Evolutionary conservation across 2,888 invertebrate genomes (phyloP).

Genomic region (Andrena bucephala): DNA sequence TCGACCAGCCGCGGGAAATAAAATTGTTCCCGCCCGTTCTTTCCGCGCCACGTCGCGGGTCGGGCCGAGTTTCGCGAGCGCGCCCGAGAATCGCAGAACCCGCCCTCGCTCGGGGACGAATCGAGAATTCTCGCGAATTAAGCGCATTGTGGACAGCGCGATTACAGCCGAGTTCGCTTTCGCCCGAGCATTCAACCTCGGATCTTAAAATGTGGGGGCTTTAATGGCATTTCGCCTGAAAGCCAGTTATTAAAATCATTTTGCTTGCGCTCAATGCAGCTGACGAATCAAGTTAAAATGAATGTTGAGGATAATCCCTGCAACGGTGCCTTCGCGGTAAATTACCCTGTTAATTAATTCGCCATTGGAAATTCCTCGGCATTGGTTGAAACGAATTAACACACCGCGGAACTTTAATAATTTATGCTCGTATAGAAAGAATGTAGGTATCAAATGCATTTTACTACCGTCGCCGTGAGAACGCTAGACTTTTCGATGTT

Average conservation of each 20-base stretch:
- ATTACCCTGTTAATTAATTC: not conserved
- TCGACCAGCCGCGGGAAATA: conserved; percentile 39
- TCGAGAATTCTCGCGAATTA: not conserved
- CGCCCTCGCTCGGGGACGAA: not conserved
- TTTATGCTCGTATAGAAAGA: not conserved
- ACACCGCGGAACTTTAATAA: not conserved
- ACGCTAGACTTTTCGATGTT: not conserved
- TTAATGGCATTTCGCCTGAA: not conserved
- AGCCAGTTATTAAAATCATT: conserved; percentile 3
- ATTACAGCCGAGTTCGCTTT: not conserved
- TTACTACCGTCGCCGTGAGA: not conserved
- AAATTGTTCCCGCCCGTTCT: conserved; percentile 35
- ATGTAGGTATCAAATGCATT: not conserved
- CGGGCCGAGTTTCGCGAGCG: not conserved
- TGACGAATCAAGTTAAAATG: not conserved
- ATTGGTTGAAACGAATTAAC: not conserved
- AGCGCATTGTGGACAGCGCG: not conserved
- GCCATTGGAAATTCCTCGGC: not conserved
- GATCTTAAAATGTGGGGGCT: not conserved
- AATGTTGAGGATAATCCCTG: not conserved
- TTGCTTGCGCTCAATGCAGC: not conserved
- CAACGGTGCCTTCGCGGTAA: not conserved
- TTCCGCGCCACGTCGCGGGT: conserved; percentile 14
- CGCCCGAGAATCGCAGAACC: not conserved
- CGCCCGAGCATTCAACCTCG: not conserved